A percentile compares a stretch with the other conserved stretches of the same genome.
Evolutionary conservation across 2,797 vertebrate species (phyloP).

Genomic region (Betta splendens): DNA sequence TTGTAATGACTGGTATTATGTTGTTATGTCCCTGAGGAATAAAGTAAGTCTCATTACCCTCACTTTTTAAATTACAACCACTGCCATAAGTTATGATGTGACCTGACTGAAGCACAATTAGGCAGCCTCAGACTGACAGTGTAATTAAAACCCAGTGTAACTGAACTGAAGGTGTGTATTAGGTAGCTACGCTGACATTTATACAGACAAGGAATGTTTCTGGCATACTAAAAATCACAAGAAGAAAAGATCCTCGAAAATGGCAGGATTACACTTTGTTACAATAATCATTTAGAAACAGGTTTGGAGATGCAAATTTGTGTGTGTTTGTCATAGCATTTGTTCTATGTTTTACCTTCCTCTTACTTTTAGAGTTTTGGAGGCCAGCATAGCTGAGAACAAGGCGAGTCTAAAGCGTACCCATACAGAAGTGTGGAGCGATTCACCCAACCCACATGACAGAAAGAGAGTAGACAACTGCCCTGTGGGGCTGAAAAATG

Average conservation of each 20-base stretch:
- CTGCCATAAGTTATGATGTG: neutral
- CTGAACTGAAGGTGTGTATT: neutral
- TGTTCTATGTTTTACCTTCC: neutral
- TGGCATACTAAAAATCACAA: neutral
- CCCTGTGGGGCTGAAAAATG: constrained; percentile 96
- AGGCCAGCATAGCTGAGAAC: constrained; percentile 98
- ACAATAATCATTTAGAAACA: neutral
- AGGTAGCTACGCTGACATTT: neutral
- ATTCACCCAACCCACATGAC: constrained; percentile 96
- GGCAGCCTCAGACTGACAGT: neutral
- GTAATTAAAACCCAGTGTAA: constrained; percentile 5
- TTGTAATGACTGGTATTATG: constrained; percentile 1
- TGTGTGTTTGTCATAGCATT: neutral
- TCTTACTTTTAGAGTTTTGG: constrained; percentile 86
- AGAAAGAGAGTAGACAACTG: constrained; percentile 92
- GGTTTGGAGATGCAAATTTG: neutral
- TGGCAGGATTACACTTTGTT: neutral
- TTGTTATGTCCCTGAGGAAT: neutral
- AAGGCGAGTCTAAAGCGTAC: constrained; percentile 96
- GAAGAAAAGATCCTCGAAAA: neutral
- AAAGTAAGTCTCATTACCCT: neutral
- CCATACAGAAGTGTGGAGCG: constrained; percentile 95
- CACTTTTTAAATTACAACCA: neutral
- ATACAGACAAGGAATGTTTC: neutral
- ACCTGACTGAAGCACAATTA: constrained; percentile 6